phyloP scores from a whole-genome alignment of 2,113 vertebrate genomes.

The Heptranchias perlo region DNA sequence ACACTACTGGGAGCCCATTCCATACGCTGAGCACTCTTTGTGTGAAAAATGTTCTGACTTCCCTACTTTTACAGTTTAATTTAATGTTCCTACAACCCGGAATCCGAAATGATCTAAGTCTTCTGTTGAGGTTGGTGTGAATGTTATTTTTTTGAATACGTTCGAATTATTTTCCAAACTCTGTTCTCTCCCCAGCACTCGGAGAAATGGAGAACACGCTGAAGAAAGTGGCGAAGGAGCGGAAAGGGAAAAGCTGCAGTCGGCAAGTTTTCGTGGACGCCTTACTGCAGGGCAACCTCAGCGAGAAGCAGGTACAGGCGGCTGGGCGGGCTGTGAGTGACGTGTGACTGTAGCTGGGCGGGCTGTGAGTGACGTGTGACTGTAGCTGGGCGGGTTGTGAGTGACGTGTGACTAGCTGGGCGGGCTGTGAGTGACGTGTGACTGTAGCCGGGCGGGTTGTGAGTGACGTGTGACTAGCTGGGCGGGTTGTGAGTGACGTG shows the following conservation, averaged over 20 bases:
- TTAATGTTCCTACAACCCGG: neutral
- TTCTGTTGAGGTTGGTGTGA: neutral
- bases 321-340: neutral
- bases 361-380: neutral
- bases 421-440: too few species aligned
- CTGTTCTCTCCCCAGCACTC: slow-evolving; percentile 63
- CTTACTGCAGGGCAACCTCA: slow-evolving; percentile 75
- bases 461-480: too few species aligned
- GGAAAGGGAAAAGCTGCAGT: slow-evolving; percentile 60
- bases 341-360: neutral
- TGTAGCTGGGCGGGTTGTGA: neutral
- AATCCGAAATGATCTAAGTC: neutral
- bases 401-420: too few species aligned
- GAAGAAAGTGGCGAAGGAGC: slow-evolving; percentile 73
- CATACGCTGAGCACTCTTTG: neutral
- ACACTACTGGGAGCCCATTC: neutral
- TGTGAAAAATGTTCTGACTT: neutral
- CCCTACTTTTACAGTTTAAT: neutral
- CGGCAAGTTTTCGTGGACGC: slow-evolving; percentile 72
- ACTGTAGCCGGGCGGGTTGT: too few species aligned
- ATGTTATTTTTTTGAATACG: neutral
- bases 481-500: too few species aligned
- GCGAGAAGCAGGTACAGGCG: slow-evolving; percentile 75
- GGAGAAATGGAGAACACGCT: slow-evolving; percentile 78
- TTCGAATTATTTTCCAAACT: neutral